Base-by-base conservation (phyloP, 2,113 vertebrate genomes). In the Phalacrocorax pelagicus region DNA sequence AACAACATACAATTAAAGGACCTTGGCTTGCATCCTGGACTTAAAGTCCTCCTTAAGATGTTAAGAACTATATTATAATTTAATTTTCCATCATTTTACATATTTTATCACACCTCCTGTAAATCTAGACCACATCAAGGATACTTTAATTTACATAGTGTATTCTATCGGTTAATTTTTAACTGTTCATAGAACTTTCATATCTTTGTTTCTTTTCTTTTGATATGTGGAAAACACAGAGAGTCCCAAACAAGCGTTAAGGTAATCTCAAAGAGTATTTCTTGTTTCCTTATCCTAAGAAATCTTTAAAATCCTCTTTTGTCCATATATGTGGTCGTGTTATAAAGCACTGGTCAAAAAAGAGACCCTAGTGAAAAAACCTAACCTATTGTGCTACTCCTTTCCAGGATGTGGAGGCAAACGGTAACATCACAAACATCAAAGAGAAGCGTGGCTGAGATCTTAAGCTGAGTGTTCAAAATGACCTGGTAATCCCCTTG, bases 341-440 rank as follows among this genome's bases (percentile, higher is more conserved):
- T 82, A 70, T 58, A 54, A 73, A 86, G 20, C 21, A 69, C 2
- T 46, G 9, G 10, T 47, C 36, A 46, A 69, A 78, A 83, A 61
- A 83, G 34, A 81, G 10, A 51, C 7, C 57, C 7, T 4, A 32
- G 2, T 54, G 40, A 85, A 93, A 86, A 89, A 75, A 69, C 6
- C 10, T 47, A 42, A 30, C 3, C 12, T 14, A 20, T 27, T 70
- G 5, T 57, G 12, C 9, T 57, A 22, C 20, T 78, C 14, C 15
- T 3, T 52, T 67, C 6, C 44, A 67, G 44, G 44, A 26, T 22
- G 24, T 36, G n/a, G 34, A 84, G 11, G 5, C 6, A 94, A 90
- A 59, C 10, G 47, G 5, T 19, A 52, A 13, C 19, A 36, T 18
- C 0, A 0, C 57, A 85, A 79, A 7, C 15, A 54, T 46, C 61